These are phyloP conservation scores for Cotesia glomerata DNA, from an alignment of 1,140 invertebrate genomes.

Conservation along the genomic window DNA sequence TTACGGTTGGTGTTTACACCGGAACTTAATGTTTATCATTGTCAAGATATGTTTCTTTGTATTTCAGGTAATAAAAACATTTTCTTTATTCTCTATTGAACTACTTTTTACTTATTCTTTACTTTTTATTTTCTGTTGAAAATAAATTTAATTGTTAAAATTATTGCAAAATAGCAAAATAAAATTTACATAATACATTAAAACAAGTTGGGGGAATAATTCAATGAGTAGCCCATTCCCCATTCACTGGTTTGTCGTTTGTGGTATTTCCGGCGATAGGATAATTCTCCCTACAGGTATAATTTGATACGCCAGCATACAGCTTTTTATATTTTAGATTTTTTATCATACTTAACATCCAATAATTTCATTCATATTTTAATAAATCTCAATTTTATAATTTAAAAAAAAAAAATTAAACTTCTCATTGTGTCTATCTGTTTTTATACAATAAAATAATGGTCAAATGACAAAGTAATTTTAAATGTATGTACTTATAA, in stretches of 20 bases:
- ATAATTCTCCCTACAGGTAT: conserved; percentile 30
- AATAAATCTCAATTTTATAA: neutral
- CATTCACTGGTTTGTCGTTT: conserved; percentile 42
- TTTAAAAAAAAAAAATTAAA: too few relatives aligned
- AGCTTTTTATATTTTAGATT: neutral
- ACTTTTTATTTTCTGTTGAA: neutral
- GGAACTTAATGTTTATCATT: neutral
- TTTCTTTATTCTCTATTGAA: neutral
- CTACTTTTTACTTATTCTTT: neutral
- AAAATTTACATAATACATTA: neutral
- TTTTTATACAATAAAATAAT: too few relatives aligned
- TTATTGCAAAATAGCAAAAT: neutral
- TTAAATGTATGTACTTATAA: too few relatives aligned
- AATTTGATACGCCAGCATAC: conserved; percentile 45
- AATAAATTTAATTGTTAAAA: neutral
- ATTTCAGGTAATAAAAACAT: neutral
- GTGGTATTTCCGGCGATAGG: conserved; percentile 48
- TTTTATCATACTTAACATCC: neutral
- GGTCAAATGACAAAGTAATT: too few relatives aligned
- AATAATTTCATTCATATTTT: neutral
- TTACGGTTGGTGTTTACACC: conserved; percentile 24
- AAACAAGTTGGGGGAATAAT: neutral
- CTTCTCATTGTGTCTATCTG: too few relatives aligned
- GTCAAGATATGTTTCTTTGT: neutral
- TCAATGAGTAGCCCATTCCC: conserved; percentile 40